Evolutionary conservation across 2,113 vertebrate genomes (phyloP).

Genomic region (Syngnathus scovelli): DNA sequence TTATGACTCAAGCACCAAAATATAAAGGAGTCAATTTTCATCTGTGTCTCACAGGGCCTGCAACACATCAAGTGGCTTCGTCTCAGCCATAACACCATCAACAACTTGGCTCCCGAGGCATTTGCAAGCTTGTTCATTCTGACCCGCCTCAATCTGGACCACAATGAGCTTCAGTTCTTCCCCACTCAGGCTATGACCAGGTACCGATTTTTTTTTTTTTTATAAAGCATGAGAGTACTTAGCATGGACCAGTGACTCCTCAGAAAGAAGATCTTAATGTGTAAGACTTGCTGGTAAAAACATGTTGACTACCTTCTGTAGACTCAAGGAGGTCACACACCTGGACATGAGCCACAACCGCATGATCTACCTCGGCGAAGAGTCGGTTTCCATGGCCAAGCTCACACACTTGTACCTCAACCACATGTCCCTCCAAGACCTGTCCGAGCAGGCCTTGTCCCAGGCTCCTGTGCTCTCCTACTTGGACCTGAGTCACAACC

Average conservation of each 20-base stretch:
- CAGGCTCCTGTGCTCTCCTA: constrained; percentile 71
- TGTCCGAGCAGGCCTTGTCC: constrained; percentile 75
- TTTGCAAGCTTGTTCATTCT: constrained; percentile 82
- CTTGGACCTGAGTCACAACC: constrained; percentile 82
- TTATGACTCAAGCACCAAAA: background rate
- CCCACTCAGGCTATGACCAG: constrained; percentile 78
- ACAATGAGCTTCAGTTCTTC: constrained; percentile 89
- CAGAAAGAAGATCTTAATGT: too few relatives aligned
- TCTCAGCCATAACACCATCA: constrained; percentile 82
- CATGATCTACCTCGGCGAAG: constrained; percentile 80
- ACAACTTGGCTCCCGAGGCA: constrained; percentile 80
- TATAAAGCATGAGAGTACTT: too few relatives aligned
- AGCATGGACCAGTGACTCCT: too few relatives aligned
- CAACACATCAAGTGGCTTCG: constrained; percentile 79
- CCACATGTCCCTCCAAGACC: constrained; percentile 83
- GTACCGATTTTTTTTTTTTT: constrained; percentile 30
- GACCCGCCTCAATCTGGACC: constrained; percentile 80
- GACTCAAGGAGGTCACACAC: constrained; percentile 65
- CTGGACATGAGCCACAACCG: constrained; percentile 87
- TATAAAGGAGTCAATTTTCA: background rate
- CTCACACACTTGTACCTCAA: constrained; percentile 81
- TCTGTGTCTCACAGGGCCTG: constrained; percentile 74
- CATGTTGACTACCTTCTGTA: constrained; percentile 14
- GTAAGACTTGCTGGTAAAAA: background rate
- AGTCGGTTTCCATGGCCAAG: constrained; percentile 77